phyloP scores from a whole-genome alignment of 2,113 vertebrate genomes.

The Pithys albifrons region DNA sequence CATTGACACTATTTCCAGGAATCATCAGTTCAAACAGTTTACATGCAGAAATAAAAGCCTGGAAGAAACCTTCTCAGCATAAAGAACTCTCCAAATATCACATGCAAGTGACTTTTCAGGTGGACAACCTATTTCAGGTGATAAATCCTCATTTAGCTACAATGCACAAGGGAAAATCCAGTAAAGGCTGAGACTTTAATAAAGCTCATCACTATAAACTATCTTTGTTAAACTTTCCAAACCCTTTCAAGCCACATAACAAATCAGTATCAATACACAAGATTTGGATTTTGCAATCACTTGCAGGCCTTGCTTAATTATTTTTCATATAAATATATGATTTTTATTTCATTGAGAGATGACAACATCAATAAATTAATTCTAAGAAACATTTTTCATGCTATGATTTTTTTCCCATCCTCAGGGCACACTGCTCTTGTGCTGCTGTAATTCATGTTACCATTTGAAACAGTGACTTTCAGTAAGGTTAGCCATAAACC shows the following conservation, averaged over 20 bases:
- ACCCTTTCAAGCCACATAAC: not conserved
- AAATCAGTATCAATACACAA: not conserved
- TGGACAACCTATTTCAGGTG: not conserved
- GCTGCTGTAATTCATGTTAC: not conserved
- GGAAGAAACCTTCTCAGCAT: not conserved
- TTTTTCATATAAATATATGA: not conserved
- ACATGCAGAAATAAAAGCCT: not conserved
- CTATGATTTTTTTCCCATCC: not conserved
- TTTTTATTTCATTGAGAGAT: not conserved
- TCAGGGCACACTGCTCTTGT: not conserved
- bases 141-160: not conserved
- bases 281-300: not conserved
- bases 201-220: not conserved
- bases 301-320: not conserved
- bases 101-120: not conserved
- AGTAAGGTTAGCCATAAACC: constrained; percentile 14
- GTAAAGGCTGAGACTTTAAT: not conserved
- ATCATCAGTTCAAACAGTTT: not conserved
- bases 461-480: not conserved
- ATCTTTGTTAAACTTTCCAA: not conserved
- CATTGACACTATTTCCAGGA: not conserved
- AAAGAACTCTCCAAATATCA: not conserved
- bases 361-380: not conserved
- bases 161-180: not conserved
- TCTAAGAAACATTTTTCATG: not conserved